Evolutionary conservation across 2,888 invertebrate species (phyloP).

Genomic region (Drosophila cracens): DNA sequence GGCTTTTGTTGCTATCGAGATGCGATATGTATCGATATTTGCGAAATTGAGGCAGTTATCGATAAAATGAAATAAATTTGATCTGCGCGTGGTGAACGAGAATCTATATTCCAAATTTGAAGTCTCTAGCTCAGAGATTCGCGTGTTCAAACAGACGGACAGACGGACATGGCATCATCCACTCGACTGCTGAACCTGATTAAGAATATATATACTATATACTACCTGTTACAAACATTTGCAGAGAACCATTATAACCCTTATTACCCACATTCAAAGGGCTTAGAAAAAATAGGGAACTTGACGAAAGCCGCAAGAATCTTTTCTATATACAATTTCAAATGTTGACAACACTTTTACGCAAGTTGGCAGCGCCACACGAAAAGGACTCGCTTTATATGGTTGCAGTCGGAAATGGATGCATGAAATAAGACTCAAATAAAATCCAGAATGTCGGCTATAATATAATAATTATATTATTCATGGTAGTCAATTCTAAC

Average conservation of each 20-base stretch:
- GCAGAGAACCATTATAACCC: background rate
- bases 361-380: background rate
- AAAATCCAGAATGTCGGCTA: background rate
- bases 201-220: background rate
- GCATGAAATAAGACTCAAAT: background rate
- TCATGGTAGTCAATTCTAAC: background rate
- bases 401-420: background rate
- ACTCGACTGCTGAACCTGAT: background rate
- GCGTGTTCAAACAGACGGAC: background rate
- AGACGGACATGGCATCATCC: background rate
- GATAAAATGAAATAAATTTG: background rate
- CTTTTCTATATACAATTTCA: background rate
- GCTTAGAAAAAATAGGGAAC: background rate
- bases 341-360: conserved; percentile 3
- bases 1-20: background rate
- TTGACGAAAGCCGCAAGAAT: background rate
- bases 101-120: too few relatives aligned
- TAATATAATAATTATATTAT: background rate
- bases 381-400: background rate
- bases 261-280: background rate
- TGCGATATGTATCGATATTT: background rate
- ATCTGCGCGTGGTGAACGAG: background rate
- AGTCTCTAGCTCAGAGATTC: too few relatives aligned
- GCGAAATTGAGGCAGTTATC: background rate
- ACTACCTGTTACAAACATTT: background rate